Evolutionary conservation across 2,797 vertebrate species (phyloP), one percentile per base, ranked within the genome.

Genomic region (Sarcoramphus papa): DNA sequence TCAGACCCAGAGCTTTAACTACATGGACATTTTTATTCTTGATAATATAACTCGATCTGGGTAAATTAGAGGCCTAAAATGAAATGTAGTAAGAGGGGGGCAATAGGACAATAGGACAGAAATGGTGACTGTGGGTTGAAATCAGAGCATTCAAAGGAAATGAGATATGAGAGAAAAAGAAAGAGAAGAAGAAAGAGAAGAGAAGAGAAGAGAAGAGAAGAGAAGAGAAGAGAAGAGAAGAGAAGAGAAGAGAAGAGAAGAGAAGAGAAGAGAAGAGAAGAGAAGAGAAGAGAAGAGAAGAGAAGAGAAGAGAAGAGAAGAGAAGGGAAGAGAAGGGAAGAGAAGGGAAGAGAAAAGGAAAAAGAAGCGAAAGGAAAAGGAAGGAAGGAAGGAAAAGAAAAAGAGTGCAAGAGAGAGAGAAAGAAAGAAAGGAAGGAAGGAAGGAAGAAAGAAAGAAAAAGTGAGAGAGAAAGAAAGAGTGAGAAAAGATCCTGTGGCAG

Each of bases 51-150:
- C 88, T 88, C 1, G 0, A 19, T 89, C 81, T 2, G 33, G 67
- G 56, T 94, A 86, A 95, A 94, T 76, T 41, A 90, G 80, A 89
- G 60, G 69, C 35, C 54, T 83, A 54, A 95, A 93, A 62, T 80
- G 73, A 92, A 94, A 67, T 48, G 25, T 50, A 59, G 21, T 67
- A 68, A 81, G 67, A 40, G 31, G 37, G 21, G 40, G n/a, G 17
- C 41, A 62, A 33, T 37, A 53, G 3, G 56, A 20, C 23, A 69
- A 60, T 25, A 65, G 69, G 54, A 59, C 30, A 85, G 50, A 69
- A 91, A 40, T 62, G 35, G n/a, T 89, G 83, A 48, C 35, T 72
- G 48, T 60, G 37, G 51, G 50, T 53, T 75, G 47, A 50, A 81
- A 56, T 47, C 35, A 60, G 37, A 88, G 41, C 6, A 53, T 72